These are phyloP conservation scores for Oenanthe melanoleuca DNA, from an alignment of 2,113 vertebrate genomes.

Conservation along the genomic window DNA sequence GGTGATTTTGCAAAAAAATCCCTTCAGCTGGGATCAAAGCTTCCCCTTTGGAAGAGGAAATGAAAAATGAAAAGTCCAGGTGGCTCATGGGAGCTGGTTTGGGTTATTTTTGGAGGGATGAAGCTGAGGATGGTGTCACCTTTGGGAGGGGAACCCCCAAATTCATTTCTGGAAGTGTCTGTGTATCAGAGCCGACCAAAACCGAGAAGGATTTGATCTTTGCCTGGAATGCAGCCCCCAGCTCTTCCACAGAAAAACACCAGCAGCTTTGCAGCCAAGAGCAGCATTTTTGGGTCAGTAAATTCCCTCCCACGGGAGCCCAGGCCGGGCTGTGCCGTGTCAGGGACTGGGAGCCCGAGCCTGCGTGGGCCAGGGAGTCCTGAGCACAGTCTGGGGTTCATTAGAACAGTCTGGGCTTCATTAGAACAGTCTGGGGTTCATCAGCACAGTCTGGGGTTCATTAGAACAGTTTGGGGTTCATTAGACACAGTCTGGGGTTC, in stretches of 20 bases:
- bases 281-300: neutral
- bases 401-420: too few relatives aligned
- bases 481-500: too few relatives aligned
- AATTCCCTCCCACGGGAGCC: neutral
- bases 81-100: neutral
- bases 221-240: neutral
- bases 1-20: neutral
- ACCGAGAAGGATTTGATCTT: neutral
- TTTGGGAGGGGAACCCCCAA: neutral
- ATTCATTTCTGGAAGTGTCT: neutral
- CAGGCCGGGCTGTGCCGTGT: accelerated
- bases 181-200: accelerated
- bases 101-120: neutral
- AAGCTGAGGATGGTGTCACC: neutral
- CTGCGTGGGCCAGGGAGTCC: neutral
- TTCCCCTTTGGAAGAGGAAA: neutral
- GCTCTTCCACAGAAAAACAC: neutral
- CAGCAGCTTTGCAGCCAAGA: neutral
- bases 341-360: neutral
- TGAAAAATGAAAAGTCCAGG: neutral
- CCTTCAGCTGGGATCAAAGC: neutral
- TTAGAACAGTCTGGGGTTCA: too few relatives aligned
- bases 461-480: too few relatives aligned
- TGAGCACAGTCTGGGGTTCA: too few relatives aligned
- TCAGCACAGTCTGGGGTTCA: too few relatives aligned